phyloP scores from a whole-genome alignment of 2,113 vertebrate genomes.

The Calonectris borealis region DNA sequence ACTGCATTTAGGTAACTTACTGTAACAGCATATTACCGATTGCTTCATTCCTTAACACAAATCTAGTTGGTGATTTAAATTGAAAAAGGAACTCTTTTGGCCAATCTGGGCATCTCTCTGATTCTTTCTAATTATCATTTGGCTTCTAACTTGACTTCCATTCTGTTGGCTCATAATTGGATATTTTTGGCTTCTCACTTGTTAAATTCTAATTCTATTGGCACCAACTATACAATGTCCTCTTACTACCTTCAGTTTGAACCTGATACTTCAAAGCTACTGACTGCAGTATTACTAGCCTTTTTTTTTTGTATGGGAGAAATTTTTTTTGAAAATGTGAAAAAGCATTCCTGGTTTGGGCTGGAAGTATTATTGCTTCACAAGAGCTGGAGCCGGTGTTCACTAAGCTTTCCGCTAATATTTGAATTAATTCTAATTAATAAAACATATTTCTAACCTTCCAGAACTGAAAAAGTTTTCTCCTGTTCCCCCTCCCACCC shows the following conservation, averaged over 20 bases:
- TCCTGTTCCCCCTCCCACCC: not conserved
- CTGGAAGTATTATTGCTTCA: not conserved
- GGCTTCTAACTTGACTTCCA: not conserved
- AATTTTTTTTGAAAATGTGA: not conserved
- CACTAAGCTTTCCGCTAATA: not conserved
- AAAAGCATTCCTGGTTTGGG: not conserved
- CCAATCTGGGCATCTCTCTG: not conserved
- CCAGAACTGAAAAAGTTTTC: not conserved
- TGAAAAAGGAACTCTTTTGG: not conserved
- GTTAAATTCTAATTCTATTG: not conserved
- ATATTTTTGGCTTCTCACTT: not conserved
- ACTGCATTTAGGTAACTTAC: not conserved
- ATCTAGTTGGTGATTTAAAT: not conserved
- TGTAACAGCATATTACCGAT: not conserved
- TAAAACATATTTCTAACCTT: not conserved
- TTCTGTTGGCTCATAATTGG: not conserved
- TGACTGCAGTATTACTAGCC: not conserved
- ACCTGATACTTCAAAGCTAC: slow-evolving; percentile 2
- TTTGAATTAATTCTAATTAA: not conserved
- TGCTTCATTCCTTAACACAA: not conserved
- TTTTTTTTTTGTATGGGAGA: not conserved
- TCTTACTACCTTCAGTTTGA: not conserved
- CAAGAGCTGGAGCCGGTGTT: not conserved
- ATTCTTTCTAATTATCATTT: not conserved
- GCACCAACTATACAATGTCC: not conserved